Base-by-base conservation (phyloP, 2,797 vertebrate genomes). In the Pipistrellus pipistrellus region DNA sequence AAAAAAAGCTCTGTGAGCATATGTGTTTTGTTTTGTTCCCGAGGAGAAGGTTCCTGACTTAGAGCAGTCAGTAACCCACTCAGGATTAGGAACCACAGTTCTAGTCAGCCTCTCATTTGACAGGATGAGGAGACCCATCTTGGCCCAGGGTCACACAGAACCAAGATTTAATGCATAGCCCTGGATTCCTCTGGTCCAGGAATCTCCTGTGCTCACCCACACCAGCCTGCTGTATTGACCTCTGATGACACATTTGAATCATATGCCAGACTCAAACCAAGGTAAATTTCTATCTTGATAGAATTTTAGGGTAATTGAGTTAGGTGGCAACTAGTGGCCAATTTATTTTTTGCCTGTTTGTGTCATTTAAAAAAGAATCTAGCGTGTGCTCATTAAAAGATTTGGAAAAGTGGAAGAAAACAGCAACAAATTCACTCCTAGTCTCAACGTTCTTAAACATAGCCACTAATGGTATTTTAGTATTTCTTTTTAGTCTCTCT, bases 211-310 rank as follows among this genome's bases (percentile, higher is more conserved):
- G 0, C 18, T 18, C 20, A 25, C 7, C 44, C 27, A 12, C 27
- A 51, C 41, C 21, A 8, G 30, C 27, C n/a, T 30, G 3, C 62
- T 55, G 6, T 57, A 5, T 87, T 78, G 62, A 35, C 4, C 32
- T 81, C 21, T 32, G 46, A n/a, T 27, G 27, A 69, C 9, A 73
- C 17, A 48, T 12, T 77, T 51, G 38, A 87, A 2, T 80, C 17
- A 0, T 18, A 41, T 48, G 81, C 59, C n/a, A 57, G 12, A 21
- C 35, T 35, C 46, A 93, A 23, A 55, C 59, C 59, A 86, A 72
- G 53, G n/a, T 68, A 68, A 68, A 68, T 95, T 85, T 93, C 68
- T 55, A 1, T 86, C 78, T 89, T 90, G 71, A 84, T 59, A 53
- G 20, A 75, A 41, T 89, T 92, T 53, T 83, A 91, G 84, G 48